These are phyloP conservation scores for Pentalonia nigronervosa DNA, from an alignment of 1,140 invertebrate species.

Conservation along the genomic window DNA sequence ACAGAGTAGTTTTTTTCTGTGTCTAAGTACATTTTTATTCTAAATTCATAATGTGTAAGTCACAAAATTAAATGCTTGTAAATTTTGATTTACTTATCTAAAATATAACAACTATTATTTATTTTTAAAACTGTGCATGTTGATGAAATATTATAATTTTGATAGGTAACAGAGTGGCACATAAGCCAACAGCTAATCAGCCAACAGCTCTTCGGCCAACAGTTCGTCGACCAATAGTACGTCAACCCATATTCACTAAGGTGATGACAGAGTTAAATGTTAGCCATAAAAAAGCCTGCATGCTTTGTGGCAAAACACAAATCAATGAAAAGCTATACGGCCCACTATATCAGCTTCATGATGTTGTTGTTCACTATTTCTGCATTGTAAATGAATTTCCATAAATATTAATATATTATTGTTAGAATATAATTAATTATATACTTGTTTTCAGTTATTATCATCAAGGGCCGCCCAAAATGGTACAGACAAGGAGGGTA, in stretches of 20 bases:
- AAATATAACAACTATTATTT: not conserved
- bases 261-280: not conserved
- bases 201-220: not conserved
- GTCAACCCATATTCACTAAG: not conserved
- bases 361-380: slow-evolving; percentile 68
- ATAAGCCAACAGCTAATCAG: not conserved
- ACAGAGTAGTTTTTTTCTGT: too few species aligned
- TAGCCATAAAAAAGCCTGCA: slow-evolving; percentile 62
- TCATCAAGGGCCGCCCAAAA: slow-evolving; percentile 71
- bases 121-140: not conserved
- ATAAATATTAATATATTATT: not conserved
- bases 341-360: slow-evolving; percentile 65
- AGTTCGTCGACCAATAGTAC: not conserved
- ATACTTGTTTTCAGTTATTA: slow-evolving; percentile 67
- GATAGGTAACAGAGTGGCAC: not conserved
- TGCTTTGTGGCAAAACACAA: slow-evolving; percentile 66
- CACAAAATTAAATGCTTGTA: not conserved
- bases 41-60: not conserved
- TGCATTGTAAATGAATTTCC: slow-evolving; percentile 65
- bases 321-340: slow-evolving; percentile 68
- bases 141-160: not conserved
- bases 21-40: not conserved
- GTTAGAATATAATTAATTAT: not conserved
- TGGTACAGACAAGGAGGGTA: slow-evolving; percentile 70
- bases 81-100: not conserved